Evolutionary conservation across 2,113 vertebrate genomes (phyloP).

Genomic region (Thomomys bottae): DNA sequence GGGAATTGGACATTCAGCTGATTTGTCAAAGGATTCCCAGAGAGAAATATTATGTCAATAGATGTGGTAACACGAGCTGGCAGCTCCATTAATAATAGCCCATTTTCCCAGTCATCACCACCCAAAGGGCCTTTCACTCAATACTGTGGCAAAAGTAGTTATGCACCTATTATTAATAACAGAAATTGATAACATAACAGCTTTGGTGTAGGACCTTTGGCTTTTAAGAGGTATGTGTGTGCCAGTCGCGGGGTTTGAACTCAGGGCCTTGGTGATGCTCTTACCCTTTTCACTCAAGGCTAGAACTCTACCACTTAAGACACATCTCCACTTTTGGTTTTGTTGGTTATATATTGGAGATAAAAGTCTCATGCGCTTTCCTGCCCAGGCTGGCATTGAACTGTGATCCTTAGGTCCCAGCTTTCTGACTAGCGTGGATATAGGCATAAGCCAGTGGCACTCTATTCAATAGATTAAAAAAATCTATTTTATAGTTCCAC

Average conservation of each 20-base stretch:
- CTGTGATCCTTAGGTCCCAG: no score
- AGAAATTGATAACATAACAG: background rate
- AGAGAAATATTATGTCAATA: slow-evolving; percentile 72
- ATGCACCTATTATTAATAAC: slow-evolving; percentile 33
- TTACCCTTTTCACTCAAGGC: no score
- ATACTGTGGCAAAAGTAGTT: slow-evolving; percentile 54
- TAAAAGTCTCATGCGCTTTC: no score
- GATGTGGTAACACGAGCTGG: slow-evolving; percentile 76
- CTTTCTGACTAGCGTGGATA: no score
- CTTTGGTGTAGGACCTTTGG: slow-evolving; percentile 34
- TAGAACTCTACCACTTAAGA: no score
- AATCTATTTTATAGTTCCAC: background rate
- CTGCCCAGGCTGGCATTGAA: no score
- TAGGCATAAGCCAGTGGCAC: no score
- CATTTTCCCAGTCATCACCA: slow-evolving; percentile 39
- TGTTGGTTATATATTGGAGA: no score
- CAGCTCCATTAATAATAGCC: slow-evolving; percentile 63
- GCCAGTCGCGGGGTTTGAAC: no score
- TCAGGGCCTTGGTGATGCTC: no score
- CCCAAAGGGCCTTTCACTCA: slow-evolving; percentile 50
- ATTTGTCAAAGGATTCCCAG: slow-evolving; percentile 83
- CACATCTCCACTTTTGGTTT: no score
- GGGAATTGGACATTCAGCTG: slow-evolving; percentile 78
- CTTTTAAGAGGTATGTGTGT: slow-evolving; percentile 2
- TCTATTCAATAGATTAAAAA: no score